phyloP scores from a whole-genome alignment of 2,888 invertebrate genomes.

The Conops quadrifasciatus region DNA sequence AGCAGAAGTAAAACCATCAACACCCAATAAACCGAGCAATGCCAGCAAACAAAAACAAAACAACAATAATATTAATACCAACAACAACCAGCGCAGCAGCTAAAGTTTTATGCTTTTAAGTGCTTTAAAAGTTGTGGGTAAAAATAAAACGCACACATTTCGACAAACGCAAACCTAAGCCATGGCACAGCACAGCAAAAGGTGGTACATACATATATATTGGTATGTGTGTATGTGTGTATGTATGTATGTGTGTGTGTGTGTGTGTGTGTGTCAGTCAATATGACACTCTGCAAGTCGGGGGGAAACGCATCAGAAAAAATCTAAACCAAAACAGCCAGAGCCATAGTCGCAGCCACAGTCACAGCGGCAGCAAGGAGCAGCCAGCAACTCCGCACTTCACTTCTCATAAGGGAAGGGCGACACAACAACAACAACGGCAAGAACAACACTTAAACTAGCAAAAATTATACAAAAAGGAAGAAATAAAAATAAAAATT shows the following conservation, averaged over 20 bases:
- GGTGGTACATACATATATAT: no score
- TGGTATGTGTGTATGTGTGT: background rate
- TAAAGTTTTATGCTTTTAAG: conserved; percentile 31
- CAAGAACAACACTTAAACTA: background rate
- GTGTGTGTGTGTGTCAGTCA: conserved; percentile 22
- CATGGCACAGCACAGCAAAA: no score
- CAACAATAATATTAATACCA: conserved; percentile 10
- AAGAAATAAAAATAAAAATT: background rate
- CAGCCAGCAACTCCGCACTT: conserved; percentile 14
- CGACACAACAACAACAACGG: conserved; percentile 9
- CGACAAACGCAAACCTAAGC: background rate
- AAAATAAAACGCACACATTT: conserved; percentile 32
- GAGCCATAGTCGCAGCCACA: conserved; percentile 4
- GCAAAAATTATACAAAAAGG: background rate
- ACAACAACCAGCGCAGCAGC: conserved; percentile 6
- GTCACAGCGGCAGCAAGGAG: background rate
- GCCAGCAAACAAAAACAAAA: conserved; percentile 12
- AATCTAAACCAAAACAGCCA: conserved; percentile 25
- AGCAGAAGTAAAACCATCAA: conserved; percentile 20
- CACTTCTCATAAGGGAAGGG: conserved; percentile 11
- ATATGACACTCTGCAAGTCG: background rate
- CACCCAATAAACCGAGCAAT: conserved; percentile 21
- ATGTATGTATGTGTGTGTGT: background rate
- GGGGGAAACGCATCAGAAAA: conserved; percentile 30
- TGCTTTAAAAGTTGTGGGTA: conserved; percentile 31